Percentiles rank a stretch among this genome's conserved stretches.
Conservation (phyloP, 2,113 vertebrate genomes). For the Bombycilla garrulus region DNA sequence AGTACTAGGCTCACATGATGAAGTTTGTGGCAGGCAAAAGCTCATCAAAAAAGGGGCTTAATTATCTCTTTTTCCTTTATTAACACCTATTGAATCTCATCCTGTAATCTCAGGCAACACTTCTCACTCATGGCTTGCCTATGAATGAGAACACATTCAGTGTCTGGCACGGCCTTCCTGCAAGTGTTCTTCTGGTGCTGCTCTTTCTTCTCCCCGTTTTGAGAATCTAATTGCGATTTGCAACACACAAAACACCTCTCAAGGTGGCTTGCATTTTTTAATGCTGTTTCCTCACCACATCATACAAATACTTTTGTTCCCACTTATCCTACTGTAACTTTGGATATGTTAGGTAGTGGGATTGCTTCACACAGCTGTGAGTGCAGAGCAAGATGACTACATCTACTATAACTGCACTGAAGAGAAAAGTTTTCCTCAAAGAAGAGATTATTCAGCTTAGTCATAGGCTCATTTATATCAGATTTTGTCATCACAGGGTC, state of each 20-base stretch:
- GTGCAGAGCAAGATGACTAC: neutral
- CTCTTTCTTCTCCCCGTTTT: neutral
- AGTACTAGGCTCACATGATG: neutral
- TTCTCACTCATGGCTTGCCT: neutral
- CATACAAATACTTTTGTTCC: neutral
- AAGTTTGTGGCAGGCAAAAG: neutral
- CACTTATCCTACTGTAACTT: neutral
- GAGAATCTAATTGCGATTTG: neutral
- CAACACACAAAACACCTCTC: neutral
- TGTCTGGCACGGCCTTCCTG: neutral
- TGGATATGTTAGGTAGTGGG: neutral
- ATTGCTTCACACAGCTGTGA: neutral
- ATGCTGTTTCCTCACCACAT: neutral
- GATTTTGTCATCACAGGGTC: neutral
- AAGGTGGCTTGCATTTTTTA: neutral
- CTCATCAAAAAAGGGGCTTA: neutral
- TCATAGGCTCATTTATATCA: neutral
- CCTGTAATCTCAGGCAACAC: neutral
- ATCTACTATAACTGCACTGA: neutral
- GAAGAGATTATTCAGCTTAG: neutral
- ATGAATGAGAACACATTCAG: neutral
- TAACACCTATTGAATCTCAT: neutral
- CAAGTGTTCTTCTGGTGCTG: neutral
- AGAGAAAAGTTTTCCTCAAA: neutral
- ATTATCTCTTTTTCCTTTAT: neutral